Evolutionary conservation across 2,113 vertebrate species (phyloP), one percentile per base, ranked within the genome.

Genomic region (Grus americana): DNA sequence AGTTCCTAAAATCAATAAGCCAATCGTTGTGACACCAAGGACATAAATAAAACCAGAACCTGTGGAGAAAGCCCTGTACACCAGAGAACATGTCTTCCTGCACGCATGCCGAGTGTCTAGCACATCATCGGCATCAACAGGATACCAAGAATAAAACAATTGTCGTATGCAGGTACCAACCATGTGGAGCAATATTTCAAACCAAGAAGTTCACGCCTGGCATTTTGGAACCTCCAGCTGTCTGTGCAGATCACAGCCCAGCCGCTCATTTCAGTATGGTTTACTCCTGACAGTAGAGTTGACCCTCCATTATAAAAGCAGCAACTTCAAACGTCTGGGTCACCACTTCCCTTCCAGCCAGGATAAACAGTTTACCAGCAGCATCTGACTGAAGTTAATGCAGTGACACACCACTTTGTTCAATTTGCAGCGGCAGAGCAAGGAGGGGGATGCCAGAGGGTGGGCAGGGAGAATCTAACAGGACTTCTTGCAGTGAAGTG

Each of bases 1-100:
- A 87, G 87, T 84, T 67, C 20, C n/a, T 75, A 52, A 81, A 49
- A 93, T 57, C 80, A 91, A 81, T 75, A 89, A 84, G 68, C 38
- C 81, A 94, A 79, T 8, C 34, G 36, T 46, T 94, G 84, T 74
- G 86, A 78, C 42, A 50, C 44, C 46, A 54, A 72, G 36, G 32
- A 57, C 34, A 52, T 17, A 68, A 91, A 88, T 36, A 87, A 47
- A 91, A 89, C 40, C 61, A 30, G 59, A 72, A 38, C 6, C 21
- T 3, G 0, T 11, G 57, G 29, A 62, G 89, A 62, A 91, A 89
- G 55, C 42, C 47, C 59, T 26, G 59, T 11, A 40, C 32, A 44
- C 11, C 12, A 21, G 15, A 49, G 71, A 80, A 29, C 0, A 1
- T 10, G 44, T 52, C 47, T 63, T 54, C 59, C 79, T 73, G 65